Evolutionary conservation across 1,140 invertebrate genomes (phyloP).

Genomic region (Temnothorax curvispinosus): DNA sequence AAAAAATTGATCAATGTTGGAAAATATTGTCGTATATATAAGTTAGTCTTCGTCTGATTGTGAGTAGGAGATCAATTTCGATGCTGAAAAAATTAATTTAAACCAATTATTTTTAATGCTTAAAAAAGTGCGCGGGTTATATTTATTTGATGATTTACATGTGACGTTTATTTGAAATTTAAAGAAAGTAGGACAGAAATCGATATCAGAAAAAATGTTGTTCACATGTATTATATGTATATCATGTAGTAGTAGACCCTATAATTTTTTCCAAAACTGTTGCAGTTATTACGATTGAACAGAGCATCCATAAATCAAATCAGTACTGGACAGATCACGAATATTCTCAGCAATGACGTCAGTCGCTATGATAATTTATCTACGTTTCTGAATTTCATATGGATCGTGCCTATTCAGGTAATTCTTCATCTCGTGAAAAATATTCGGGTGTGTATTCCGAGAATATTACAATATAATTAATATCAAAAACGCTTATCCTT

Average conservation of each 20-base stretch:
- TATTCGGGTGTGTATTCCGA: background rate
- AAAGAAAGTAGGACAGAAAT: background rate
- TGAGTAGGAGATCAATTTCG: background rate
- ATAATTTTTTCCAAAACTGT: background rate
- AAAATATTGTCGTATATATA: background rate
- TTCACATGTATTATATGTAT: background rate
- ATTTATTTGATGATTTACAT: background rate
- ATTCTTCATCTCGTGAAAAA: background rate
- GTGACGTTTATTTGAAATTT: too few relatives aligned
- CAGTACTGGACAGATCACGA: conserved; percentile 93
- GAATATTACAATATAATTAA: background rate
- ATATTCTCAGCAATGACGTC: conserved; percentile 93
- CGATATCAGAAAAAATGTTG: background rate
- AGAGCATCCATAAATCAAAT: conserved; percentile 88
- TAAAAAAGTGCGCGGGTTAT: background rate
- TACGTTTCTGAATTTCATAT: conserved; percentile 86
- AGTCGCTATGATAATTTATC: conserved; percentile 81
- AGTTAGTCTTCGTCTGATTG: background rate
- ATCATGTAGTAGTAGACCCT: background rate
- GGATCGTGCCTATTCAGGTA: conserved; percentile 84
- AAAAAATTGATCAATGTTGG: background rate
- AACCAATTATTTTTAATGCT: background rate
- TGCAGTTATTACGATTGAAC: conserved; percentile 83
- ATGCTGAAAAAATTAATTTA: background rate
- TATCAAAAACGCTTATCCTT: background rate